phyloP scores from a whole-genome alignment of 2,888 invertebrate genomes.

The Caenorhabditis imperialis region DNA sequence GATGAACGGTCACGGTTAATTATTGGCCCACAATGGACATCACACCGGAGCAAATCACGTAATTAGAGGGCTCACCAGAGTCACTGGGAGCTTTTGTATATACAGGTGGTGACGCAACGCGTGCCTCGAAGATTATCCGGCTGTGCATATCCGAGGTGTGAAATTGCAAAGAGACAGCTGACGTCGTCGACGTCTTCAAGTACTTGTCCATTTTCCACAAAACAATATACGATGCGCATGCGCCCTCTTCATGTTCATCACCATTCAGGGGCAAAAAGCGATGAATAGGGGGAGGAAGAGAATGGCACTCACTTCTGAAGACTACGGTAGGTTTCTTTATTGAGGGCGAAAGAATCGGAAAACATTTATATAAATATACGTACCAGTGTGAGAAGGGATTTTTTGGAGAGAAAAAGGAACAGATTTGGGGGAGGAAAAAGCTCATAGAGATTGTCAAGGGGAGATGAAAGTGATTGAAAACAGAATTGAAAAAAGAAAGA shows the following conservation, averaged over 20 bases:
- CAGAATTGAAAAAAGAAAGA: constrained; percentile 8
- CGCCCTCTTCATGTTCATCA: constrained; percentile 54
- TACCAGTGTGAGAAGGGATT: constrained; percentile 26
- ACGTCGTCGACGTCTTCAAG: constrained; percentile 38
- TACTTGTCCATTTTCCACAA: constrained; percentile 39
- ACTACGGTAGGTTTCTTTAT: constrained; percentile 33
- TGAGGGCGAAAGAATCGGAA: neutral
- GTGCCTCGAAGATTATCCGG: constrained; percentile 36
- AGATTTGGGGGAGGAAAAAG: neutral
- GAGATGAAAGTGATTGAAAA: constrained; percentile 13
- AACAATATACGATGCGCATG: constrained; percentile 39
- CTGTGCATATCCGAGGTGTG: constrained; percentile 44
- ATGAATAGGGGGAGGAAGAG: constrained; percentile 19
- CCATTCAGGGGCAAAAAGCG: constrained; percentile 27
- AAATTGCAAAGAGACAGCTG: constrained; percentile 18
- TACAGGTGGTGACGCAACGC: constrained; percentile 49
- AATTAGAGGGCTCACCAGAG: constrained; percentile 24
- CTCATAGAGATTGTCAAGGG: constrained; percentile 7
- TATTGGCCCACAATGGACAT: too few species aligned
- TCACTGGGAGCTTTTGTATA: constrained; percentile 29
- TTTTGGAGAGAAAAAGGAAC: constrained; percentile 4
- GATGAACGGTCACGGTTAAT: too few species aligned
- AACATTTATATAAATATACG: constrained; percentile 18
- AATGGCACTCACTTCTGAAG: constrained; percentile 39
- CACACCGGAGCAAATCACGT: constrained; percentile 20